A percentile compares a stretch with the other conserved stretches of the same genome.
Conservation (phyloP, 2,113 vertebrate genomes). For the Hirundichthys speculiger region DNA sequence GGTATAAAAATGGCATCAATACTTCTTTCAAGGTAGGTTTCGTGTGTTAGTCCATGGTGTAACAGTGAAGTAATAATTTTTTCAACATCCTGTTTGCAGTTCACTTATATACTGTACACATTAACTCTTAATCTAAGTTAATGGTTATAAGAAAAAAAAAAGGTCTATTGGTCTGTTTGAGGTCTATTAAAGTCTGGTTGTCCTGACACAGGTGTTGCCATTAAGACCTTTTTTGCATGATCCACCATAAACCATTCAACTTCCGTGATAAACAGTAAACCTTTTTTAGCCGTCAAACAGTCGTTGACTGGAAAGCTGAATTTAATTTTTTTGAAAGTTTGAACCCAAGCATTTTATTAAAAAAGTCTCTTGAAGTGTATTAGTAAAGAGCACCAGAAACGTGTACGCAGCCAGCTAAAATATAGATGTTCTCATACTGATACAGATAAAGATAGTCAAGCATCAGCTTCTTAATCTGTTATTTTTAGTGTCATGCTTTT, state of each 20-base stretch:
- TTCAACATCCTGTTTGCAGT: too few relatives aligned
- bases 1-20: too few relatives aligned
- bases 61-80: too few relatives aligned
- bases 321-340: not conserved
- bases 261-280: not conserved
- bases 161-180: too few relatives aligned
- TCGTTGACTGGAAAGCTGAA: not conserved
- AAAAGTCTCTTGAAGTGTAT: not conserved
- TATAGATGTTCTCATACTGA: not conserved
- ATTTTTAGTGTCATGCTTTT: conserved; percentile 9
- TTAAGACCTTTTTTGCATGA: not conserved
- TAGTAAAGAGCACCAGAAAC: not conserved
- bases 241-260: not conserved
- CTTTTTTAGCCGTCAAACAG: not conserved
- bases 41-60: too few relatives aligned
- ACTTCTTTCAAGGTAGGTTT: too few relatives aligned
- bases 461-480: not conserved
- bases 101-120: too few relatives aligned
- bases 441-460: not conserved
- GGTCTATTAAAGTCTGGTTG: not conserved
- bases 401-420: not conserved
- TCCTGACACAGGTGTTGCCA: not conserved
- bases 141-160: not conserved
- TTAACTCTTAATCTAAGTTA: too few relatives aligned
- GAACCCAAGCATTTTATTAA: too few relatives aligned